These are phyloP conservation scores for Lysandra bellargus DNA, from an alignment of 2,888 invertebrate genomes.

Conservation along the genomic window DNA sequence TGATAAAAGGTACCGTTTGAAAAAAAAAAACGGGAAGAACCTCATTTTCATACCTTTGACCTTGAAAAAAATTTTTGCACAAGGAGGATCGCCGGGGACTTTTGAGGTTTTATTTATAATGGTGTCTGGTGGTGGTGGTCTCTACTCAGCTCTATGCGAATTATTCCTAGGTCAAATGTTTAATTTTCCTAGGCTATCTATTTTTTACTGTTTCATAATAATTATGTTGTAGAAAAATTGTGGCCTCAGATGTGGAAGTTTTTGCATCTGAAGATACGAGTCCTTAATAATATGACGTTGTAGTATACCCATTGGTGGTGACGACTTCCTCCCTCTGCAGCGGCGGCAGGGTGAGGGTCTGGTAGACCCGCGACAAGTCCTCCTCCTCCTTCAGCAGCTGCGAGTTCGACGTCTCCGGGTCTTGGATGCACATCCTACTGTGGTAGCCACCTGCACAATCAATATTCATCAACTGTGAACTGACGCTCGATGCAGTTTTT, in stretches of 20 bases:
- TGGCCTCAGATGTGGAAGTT: background rate
- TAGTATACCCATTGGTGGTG: slow-evolving; percentile 48
- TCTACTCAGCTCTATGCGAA: too few species aligned
- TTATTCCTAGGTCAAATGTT: too few species aligned
- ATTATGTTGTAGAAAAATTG: background rate
- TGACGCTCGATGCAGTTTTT: background rate
- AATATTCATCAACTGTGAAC: background rate
- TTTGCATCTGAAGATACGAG: background rate
- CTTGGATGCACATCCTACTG: slow-evolving; percentile 60
- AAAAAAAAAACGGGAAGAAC: too few species aligned
- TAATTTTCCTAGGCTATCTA: too few species aligned
- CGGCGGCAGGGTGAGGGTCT: slow-evolving; percentile 59
- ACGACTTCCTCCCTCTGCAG: slow-evolving; percentile 57
- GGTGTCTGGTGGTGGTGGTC: too few species aligned
- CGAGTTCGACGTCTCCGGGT: slow-evolving; percentile 52
- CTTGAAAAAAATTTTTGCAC: too few species aligned
- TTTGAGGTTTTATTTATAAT: too few species aligned
- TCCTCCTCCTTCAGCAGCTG: slow-evolving; percentile 62
- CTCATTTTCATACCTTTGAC: too few species aligned
- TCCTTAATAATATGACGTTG: background rate
- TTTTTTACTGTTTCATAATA: too few species aligned
- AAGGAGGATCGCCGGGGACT: too few species aligned
- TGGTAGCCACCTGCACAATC: slow-evolving; percentile 58
- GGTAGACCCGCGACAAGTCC: slow-evolving; percentile 66
- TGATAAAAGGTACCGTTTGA: too few species aligned